These are phyloP conservation scores for Arremon brunneinucha DNA, from an alignment of 2,797 vertebrate species.

Conservation along the genomic window DNA sequence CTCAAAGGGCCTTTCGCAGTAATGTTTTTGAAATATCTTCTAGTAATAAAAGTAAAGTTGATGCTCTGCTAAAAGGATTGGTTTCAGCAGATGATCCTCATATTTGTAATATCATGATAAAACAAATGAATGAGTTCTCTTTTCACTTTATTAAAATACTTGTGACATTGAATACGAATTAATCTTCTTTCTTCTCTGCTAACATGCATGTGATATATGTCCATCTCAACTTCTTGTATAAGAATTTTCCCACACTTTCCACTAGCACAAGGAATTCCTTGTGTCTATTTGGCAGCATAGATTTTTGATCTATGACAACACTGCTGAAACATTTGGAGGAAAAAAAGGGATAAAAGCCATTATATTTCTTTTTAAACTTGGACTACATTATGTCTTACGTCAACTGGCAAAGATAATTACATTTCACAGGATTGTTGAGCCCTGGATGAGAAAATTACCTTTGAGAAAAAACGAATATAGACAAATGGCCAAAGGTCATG, in stretches of 20 bases:
- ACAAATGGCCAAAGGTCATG: background rate
- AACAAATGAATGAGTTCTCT: background rate
- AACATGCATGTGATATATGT: background rate
- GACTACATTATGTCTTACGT: background rate
- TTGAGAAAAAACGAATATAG: background rate
- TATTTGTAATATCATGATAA: background rate
- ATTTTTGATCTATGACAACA: background rate
- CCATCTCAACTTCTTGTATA: background rate
- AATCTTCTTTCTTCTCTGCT: background rate
- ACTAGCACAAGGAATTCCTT: background rate
- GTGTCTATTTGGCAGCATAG: background rate
- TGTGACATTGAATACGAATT: background rate
- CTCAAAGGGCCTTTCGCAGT: background rate
- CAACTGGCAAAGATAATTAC: background rate
- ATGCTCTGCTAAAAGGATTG: background rate
- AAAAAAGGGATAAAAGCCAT: background rate
- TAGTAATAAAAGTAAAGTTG: background rate
- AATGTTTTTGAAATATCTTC: background rate
- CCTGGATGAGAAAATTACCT: background rate
- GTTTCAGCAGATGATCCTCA: background rate
- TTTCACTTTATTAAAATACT: background rate
- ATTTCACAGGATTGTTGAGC: background rate
- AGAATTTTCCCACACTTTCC: background rate
- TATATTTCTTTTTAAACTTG: background rate
- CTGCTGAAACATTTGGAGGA: background rate